A percentile compares a stretch with the other conserved stretches of the same genome.
Evolutionary conservation across 2,113 vertebrate genomes (phyloP).

Genomic region (Pipa parva): DNA sequence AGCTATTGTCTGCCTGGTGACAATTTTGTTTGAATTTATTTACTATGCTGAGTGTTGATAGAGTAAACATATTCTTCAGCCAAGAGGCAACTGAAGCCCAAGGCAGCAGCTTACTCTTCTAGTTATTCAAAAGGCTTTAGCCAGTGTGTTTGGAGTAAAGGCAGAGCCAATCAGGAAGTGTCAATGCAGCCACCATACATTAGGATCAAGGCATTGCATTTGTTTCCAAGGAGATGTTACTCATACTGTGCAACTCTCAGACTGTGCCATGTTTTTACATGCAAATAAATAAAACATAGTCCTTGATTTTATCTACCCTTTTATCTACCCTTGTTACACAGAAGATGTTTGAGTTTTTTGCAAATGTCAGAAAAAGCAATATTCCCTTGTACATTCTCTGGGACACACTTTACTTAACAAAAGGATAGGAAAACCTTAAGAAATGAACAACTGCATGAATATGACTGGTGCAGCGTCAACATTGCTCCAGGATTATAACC

Average conservation of each 20-base stretch:
- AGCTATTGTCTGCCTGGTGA: conserved; percentile 62
- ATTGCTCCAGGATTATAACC: no score
- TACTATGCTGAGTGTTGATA: conserved; percentile 51
- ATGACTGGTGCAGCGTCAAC: no score
- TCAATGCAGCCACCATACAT: neutral
- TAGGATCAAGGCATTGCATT: neutral
- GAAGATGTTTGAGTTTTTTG: no score
- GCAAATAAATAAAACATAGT: neutral
- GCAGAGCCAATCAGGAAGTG: conserved; percentile 42
- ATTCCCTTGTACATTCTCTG: no score
- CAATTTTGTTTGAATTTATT: conserved; percentile 59
- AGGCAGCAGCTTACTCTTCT: conserved; percentile 52
- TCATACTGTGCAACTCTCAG: neutral
- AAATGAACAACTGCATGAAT: no score
- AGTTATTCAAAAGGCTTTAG: conserved; percentile 60
- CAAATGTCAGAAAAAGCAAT: no score
- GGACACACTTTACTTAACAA: no score
- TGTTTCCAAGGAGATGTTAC: neutral
- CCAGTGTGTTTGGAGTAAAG: conserved; percentile 50
- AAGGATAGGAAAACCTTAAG: no score
- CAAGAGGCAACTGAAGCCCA: conserved; percentile 32
- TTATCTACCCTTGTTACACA: no score
- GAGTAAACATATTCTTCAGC: conserved; percentile 51
- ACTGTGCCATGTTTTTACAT: neutral
- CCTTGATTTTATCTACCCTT: no score